Evolutionary conservation across 2,888 invertebrate species (phyloP), one percentile per base, ranked within the genome.

Genomic region (Macrophya alboannulata): DNA sequence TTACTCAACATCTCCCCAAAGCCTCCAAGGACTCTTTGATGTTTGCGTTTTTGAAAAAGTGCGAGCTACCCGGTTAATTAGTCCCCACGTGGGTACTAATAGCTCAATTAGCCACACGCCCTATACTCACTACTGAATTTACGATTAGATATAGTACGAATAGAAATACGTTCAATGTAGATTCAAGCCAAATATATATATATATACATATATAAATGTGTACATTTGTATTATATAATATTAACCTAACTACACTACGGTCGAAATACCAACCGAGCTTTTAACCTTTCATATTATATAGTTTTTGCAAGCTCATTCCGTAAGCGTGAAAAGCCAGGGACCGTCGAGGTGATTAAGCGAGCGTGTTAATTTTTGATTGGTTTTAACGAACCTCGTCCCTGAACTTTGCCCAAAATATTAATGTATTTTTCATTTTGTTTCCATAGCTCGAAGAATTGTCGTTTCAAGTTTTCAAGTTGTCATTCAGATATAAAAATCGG

Each of bases 101-200:
- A 86, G 87, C 88, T 88, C 87, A 88, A 89, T 89, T 89, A 89
- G 87, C 85, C 84, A 83, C 86, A 86, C 79, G 74, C 85, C 72
- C 65, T 65, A 77, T 84, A 76, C 68, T 45, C 48, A 71, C 85
- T 84, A 86, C 87, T 86, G 86, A 89, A 89, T 86, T 87, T 86
- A 87, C 87, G 86, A 86, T 87, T 85, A 84, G 81, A 87, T 85
- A 88, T 87, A 87, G 88, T 68, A 12, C 37, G 68, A 68, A 68
- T 68, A 68, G 68, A 17, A 68, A 68, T 17, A 68, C 6, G 25
- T 37, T 15, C 37, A 37, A 37, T 37, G 37, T 68, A 68, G 68
- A 68, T 17, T 68, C 68, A 25, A 68, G 37, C 37, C 68, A 68
- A 68, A 68, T 37, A 37, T 68, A 68, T 37, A 15, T 37, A 68